These are phyloP conservation scores for Caenorhabditis sinica DNA, from an alignment of 2,888 invertebrate species.

Conservation along the genomic window DNA sequence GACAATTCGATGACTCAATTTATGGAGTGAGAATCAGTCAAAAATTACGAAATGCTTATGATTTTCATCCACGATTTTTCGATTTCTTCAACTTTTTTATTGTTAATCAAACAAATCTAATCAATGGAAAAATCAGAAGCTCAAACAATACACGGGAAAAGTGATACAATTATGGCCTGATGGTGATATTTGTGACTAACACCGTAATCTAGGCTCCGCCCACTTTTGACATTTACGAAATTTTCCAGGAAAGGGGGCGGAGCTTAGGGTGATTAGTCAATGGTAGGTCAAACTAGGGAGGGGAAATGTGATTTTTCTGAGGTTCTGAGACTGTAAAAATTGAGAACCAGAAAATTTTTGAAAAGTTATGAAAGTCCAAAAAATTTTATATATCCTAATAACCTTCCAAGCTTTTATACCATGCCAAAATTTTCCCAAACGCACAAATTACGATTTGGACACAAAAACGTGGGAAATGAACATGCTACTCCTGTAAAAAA, in stretches of 20 bases:
- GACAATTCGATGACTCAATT: neutral
- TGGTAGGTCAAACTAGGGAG: neutral
- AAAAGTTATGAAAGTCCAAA: too few species aligned
- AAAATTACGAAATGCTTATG: neutral
- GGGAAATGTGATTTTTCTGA: too few species aligned
- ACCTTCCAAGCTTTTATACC: too few species aligned
- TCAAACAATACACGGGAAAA: neutral
- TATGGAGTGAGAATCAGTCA: neutral
- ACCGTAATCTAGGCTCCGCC: neutral
- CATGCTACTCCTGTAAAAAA: neutral
- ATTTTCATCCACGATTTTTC: neutral
- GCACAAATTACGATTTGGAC: slow-evolving; percentile 8
- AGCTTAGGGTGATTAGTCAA: neutral
- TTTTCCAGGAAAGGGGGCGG: slow-evolving; percentile 2
- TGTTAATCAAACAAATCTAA: neutral
- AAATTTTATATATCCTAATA: too few species aligned
- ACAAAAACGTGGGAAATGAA: neutral
- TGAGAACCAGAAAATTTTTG: too few species aligned
- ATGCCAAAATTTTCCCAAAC: neutral
- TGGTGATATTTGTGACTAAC: neutral
- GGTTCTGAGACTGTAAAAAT: too few species aligned
- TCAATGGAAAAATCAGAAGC: slow-evolving; percentile 1
- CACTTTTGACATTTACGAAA: slow-evolving; percentile 2
- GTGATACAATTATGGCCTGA: neutral
- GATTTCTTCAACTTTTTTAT: neutral